phyloP scores from a whole-genome alignment of 2,113 vertebrate species.

The Salvelinus sp. region DNA sequence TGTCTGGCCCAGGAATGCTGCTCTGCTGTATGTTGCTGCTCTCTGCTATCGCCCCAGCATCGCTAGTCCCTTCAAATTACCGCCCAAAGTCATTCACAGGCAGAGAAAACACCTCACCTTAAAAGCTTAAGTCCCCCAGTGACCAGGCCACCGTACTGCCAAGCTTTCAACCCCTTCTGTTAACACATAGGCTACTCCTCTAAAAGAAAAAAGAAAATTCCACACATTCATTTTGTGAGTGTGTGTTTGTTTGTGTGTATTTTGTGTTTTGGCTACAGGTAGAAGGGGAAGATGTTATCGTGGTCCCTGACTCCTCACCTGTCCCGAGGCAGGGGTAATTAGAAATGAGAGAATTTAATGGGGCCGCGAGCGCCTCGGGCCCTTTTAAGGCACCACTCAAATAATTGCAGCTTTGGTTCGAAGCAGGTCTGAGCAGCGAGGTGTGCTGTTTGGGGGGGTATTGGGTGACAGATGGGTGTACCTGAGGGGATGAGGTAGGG shows the following conservation, averaged over 20 bases:
- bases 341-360: constrained; percentile 86
- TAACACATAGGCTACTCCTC: constrained; percentile 63
- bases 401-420: constrained; percentile 86
- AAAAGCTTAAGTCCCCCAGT: constrained; percentile 36
- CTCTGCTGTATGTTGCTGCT: not conserved
- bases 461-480: constrained; percentile 75
- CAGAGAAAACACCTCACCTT: constrained; percentile 18
- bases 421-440: constrained; percentile 80
- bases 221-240: constrained; percentile 69
- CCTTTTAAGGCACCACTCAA: constrained; percentile 75
- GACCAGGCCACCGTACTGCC: constrained; percentile 30
- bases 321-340: constrained; percentile 84
- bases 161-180: constrained; percentile 48
- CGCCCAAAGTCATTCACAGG: constrained; percentile 24
- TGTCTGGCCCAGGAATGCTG: constrained; percentile 35
- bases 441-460: constrained; percentile 77
- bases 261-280: constrained; percentile 75
- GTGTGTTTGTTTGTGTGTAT: constrained; percentile 12
- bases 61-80: constrained; percentile 22
- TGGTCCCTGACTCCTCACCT: constrained; percentile 82
- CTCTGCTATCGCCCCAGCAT: not conserved
- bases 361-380: constrained; percentile 72
- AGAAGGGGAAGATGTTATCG: constrained; percentile 85
- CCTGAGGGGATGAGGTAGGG: constrained; percentile 39
- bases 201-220: constrained; percentile 69